Evolutionary conservation across 2,888 invertebrate genomes (phyloP).

Genomic region (Linnaemya vulpina): DNA sequence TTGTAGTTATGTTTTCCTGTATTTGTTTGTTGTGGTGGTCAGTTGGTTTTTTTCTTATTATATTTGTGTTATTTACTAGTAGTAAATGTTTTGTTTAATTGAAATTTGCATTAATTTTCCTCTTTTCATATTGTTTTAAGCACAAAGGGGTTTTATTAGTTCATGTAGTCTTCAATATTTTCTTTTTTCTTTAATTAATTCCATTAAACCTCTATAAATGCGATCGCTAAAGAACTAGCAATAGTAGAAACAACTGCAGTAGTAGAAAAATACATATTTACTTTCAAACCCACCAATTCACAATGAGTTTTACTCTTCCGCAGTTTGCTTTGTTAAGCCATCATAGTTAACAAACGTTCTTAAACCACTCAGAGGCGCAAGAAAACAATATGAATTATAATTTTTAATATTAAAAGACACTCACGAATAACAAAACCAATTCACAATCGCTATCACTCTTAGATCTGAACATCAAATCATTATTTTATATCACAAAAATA

Average conservation of each 20-base stretch:
- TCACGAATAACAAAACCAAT: too few species aligned
- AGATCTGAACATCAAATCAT: too few species aligned
- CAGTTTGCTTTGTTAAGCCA: constrained; percentile 28
- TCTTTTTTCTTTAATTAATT: constrained; percentile 52
- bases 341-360: constrained; percentile 45
- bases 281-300: constrained; percentile 61
- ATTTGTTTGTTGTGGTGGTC: constrained; percentile 12
- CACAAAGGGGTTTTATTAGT: constrained; percentile 38
- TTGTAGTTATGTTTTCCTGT: constrained; percentile 42
- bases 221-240: constrained; percentile 54
- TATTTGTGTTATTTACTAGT: constrained; percentile 7
- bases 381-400: not conserved
- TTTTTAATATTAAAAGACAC: not conserved
- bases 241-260: constrained; percentile 23
- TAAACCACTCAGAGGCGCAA: constrained; percentile 37
- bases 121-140: constrained; percentile 63
- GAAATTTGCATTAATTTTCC: constrained; percentile 55
- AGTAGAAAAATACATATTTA: constrained; percentile 58
- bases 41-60: not conserved
- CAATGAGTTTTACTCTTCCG: constrained; percentile 58
- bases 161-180: constrained; percentile 45
- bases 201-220: constrained; percentile 42
- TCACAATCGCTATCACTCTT: too few species aligned
- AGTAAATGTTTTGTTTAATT: constrained; percentile 55
- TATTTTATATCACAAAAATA: too few species aligned